Conservation (phyloP, 2,888 invertebrate species). For the Zhuqinia jingwanae region DNA sequence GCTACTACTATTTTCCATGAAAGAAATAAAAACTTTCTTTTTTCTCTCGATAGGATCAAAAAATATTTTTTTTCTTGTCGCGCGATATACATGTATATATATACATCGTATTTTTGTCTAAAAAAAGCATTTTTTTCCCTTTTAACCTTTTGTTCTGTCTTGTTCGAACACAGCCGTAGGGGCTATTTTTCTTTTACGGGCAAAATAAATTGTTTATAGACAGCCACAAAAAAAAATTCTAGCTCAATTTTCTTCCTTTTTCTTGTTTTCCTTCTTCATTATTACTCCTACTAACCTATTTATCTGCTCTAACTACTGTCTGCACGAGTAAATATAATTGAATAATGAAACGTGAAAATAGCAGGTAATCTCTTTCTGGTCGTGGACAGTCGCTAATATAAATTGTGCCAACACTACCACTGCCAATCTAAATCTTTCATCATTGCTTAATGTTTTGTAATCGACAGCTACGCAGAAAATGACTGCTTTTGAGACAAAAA, state of each 20-base stretch:
- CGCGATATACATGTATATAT: no score
- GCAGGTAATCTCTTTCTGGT: no score
- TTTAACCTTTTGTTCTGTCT: conserved; percentile 40
- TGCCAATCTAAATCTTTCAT: no score
- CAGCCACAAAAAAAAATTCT: not conserved
- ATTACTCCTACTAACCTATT: not conserved
- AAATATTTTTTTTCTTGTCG: conserved; percentile 40
- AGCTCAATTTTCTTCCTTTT: not conserved
- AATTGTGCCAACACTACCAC: no score
- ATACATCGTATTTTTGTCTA: not conserved
- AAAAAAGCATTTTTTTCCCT: conserved; percentile 5
- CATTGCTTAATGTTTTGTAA: no score
- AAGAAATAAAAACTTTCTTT: not conserved
- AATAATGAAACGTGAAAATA: no score
- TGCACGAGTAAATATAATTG: no score
- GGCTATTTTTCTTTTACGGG: not conserved
- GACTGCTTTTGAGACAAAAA: no score
- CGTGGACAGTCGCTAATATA: no score
- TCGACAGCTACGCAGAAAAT: no score
- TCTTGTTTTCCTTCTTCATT: not conserved
- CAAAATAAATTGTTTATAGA: not conserved
- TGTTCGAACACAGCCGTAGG: conserved; percentile 27
- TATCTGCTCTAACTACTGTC: no score
- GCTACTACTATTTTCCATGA: not conserved
- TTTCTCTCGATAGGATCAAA: conserved; percentile 29